Conservation (phyloP, 2,888 invertebrate genomes). For the Subacronicta megacephala region DNA sequence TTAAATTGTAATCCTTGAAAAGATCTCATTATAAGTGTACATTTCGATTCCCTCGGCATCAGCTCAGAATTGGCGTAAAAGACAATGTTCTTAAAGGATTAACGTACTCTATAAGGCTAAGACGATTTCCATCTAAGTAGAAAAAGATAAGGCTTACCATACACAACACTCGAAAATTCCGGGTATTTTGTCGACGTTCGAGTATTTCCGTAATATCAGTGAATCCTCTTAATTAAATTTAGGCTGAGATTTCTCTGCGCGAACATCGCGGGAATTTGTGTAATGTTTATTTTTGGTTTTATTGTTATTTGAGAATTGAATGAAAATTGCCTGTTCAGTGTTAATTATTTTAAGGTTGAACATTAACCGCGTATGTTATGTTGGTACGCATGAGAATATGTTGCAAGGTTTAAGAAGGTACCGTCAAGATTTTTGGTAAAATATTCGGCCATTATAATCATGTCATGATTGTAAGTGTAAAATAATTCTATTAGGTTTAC, state of each 20-base stretch:
- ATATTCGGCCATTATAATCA: too few species aligned
- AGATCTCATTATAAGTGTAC: conserved; percentile 44
- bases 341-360: background rate
- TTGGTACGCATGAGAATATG: too few species aligned
- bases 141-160: conserved; percentile 55
- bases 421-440: too few species aligned
- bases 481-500: too few species aligned
- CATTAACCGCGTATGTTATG: too few species aligned
- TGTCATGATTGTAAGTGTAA: too few species aligned
- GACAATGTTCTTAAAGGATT: conserved; percentile 65
- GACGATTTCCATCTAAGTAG: conserved; percentile 54
- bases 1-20: conserved; percentile 40
- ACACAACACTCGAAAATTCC: conserved; percentile 31
- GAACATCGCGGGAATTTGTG: conserved; percentile 21
- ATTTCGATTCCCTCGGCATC: conserved; percentile 50
- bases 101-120: conserved; percentile 56
- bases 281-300: conserved; percentile 12
- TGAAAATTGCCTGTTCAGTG: background rate
- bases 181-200: conserved; percentile 33
- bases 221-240: conserved; percentile 53
- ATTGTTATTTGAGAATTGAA: background rate
- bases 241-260: conserved; percentile 29
- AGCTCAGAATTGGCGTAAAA: conserved; percentile 62
- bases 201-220: conserved; percentile 37
- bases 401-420: too few species aligned